phyloP scores from a whole-genome alignment of 2,797 vertebrate genomes.

The Limosa lapponica region DNA sequence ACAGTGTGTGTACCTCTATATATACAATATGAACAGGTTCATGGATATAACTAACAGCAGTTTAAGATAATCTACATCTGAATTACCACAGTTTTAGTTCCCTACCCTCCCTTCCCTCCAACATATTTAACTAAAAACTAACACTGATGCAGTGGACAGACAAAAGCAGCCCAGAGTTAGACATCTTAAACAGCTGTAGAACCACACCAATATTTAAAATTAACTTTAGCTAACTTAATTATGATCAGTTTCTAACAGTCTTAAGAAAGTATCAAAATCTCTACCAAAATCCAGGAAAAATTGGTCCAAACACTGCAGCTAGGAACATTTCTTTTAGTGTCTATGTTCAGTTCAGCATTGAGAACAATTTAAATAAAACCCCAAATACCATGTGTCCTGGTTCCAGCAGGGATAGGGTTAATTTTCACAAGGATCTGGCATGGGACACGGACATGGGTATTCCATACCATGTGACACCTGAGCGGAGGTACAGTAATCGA shows the following conservation, averaged over 20 bases:
- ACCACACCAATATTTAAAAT: neutral
- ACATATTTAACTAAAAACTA: neutral
- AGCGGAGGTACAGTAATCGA: too few relatives aligned
- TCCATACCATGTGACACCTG: too few relatives aligned
- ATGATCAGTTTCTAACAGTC: neutral
- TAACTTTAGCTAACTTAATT: neutral
- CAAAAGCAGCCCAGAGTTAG: neutral
- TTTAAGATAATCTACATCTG: neutral
- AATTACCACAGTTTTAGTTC: neutral
- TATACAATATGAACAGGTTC: neutral
- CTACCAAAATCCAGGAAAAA: neutral
- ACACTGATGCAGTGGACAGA: neutral
- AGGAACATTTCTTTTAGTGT: neutral
- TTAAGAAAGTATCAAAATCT: neutral
- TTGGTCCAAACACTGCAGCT: neutral
- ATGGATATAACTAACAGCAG: neutral
- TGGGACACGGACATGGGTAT: too few relatives aligned
- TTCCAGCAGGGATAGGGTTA: too few relatives aligned
- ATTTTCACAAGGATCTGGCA: too few relatives aligned
- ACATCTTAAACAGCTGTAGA: neutral
- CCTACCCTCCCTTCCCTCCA: neutral
- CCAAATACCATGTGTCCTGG: neutral
- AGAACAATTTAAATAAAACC: neutral
- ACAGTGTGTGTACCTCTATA: neutral
- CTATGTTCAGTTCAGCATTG: neutral